Evolutionary conservation across 1,140 invertebrate genomes (phyloP).

Genomic region (Orchestia grillus): DNA sequence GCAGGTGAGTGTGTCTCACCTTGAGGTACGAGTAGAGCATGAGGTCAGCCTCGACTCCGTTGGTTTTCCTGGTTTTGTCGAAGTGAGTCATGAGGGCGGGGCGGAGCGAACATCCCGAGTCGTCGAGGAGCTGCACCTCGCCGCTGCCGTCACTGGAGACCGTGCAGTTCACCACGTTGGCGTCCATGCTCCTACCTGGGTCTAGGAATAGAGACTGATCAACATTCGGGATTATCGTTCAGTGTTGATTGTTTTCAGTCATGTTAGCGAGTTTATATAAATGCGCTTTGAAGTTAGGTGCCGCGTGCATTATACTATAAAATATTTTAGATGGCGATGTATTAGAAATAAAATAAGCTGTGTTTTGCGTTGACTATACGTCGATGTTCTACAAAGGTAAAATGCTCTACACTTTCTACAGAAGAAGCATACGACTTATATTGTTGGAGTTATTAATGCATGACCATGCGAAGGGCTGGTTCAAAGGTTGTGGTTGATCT

Average conservation of each 20-base stretch:
- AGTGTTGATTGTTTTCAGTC: neutral
- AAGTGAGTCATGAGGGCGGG: slow-evolving; percentile 65
- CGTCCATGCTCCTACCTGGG: slow-evolving; percentile 60
- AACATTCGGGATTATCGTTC: neutral
- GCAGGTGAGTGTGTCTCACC: slow-evolving; percentile 2
- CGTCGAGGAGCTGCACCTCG: slow-evolving; percentile 58
- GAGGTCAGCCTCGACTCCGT: slow-evolving; percentile 64
- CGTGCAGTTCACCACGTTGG: slow-evolving; percentile 63
- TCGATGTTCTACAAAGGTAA: too few relatives aligned
- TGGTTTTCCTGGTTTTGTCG: slow-evolving; percentile 61
- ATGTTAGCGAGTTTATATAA: neutral
- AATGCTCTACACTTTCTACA: too few relatives aligned
- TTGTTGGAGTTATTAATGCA: too few relatives aligned
- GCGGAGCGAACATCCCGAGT: slow-evolving; percentile 59
- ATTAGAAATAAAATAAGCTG: too few relatives aligned
- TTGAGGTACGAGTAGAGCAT: slow-evolving; percentile 67
- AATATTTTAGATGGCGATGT: too few relatives aligned
- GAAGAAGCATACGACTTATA: too few relatives aligned
- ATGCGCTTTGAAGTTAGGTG: neutral
- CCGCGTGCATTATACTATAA: neutral
- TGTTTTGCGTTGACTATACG: too few relatives aligned
- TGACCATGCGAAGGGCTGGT: too few relatives aligned
- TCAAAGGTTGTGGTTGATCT: too few relatives aligned
- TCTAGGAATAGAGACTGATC: neutral
- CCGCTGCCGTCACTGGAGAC: slow-evolving; percentile 50